Base-by-base conservation (phyloP, 2,888 invertebrate species). In the Drosophila mercatorum region DNA sequence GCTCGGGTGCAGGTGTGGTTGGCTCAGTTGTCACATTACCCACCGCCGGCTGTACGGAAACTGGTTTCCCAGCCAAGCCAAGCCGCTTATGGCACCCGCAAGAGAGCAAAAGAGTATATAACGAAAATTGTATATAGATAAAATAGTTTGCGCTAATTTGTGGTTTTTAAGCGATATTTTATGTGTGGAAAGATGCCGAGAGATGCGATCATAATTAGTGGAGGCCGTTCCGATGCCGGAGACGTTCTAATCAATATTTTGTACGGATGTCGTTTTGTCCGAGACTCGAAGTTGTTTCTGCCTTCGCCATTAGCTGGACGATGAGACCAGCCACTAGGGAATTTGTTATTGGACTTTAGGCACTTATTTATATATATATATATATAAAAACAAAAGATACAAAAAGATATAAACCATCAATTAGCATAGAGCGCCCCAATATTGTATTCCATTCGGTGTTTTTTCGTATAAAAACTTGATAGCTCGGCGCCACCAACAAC, bases 381-480 rank as follows among this genome's bases (percentile, higher is more conserved):
- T 38, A 22, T 8, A 26, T 26, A 14, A 53, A 36, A 61, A 67
- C 60, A 68, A 75, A 40, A 63, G 41, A 55, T 31, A 22, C 28
- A 36, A 52, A 70, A 63, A 75, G 71, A 84, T 70, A 83, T 72
- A 81, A 80, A 74, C 58, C 66, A 40, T 63, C 81, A 84, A 84
- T 84, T 84, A 85, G 84, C 84, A 85, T 84, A 88, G 81, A 58
- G 81, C 56, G 40, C 40, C 40, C 34, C 41, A 7, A 46, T 63
- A 51, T 26, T 52, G 43, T 38, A n/a, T 72, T 34, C 44, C 2
- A 55, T 58, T 63, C 49, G 17, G 2, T 74, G 43, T 52, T 76
- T 72, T 72, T 73, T 77, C 52, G 81, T 84, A 84, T 84, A 84
- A 85, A 84, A 82, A 84, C 79, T 74, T 57, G 66, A 77, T 70